These are phyloP conservation scores for Melospiza georgiana DNA, from an alignment of 2,113 vertebrate genomes.

Conservation along the genomic window DNA sequence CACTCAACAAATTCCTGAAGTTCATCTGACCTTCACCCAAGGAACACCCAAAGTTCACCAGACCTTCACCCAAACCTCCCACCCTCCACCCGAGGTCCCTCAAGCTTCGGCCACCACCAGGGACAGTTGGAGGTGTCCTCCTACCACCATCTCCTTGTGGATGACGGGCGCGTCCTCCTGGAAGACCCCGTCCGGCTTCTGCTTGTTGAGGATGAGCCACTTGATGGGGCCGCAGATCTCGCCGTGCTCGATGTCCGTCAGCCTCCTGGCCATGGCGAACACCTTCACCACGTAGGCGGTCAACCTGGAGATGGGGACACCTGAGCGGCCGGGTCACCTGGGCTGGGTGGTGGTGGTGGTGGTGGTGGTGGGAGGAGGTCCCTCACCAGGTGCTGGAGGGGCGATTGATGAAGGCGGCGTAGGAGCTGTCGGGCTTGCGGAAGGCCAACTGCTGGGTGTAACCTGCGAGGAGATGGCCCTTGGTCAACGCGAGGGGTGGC, in stretches of 20 bases:
- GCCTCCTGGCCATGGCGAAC: conserved; percentile 77
- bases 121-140: background rate
- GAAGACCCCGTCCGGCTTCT: conserved; percentile 83
- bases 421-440: conserved; percentile 69
- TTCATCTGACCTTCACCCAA: background rate
- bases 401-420: background rate
- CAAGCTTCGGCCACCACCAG: background rate
- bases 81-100: background rate
- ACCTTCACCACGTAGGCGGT: conserved; percentile 91
- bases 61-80: background rate
- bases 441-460: conserved; percentile 71
- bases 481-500: accelerated
- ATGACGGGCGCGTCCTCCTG: conserved; percentile 71
- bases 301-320: conserved; percentile 72
- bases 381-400: conserved; percentile 75
- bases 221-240: conserved; percentile 83
- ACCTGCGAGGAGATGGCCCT: background rate
- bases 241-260: conserved; percentile 64
- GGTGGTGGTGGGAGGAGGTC: accelerated
- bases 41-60: background rate
- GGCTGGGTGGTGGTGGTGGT: accelerated
- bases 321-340: accelerated
- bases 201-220: conserved; percentile 82
- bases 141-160: conserved; percentile 79
- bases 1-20: background rate